Base-by-base conservation (phyloP, 2,797 vertebrate genomes). In the Melanotaenia parkinsoni region DNA sequence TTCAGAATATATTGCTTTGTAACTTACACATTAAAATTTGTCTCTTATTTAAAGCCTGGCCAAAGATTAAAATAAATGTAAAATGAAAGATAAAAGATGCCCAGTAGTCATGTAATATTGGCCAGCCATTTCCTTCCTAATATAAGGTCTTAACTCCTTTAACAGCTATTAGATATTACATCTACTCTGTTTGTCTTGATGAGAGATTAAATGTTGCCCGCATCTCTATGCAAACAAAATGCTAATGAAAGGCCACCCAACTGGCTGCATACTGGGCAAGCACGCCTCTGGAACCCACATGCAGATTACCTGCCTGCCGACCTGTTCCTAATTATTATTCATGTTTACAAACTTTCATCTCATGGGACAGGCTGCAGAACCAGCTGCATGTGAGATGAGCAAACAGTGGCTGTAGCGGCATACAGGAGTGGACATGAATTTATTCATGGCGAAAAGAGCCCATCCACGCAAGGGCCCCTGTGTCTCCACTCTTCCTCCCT, bases 321-420 rank as follows among this genome's bases (percentile, higher is more conserved):
- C 89, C 89, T 88, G 84, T 58, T 80, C 81, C 88, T 94, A 93
- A 95, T 95, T 94, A 94, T 94, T 95, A 95, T 95, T 95, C 94
- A 91, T 95, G 94, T 95, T 95, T 93, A 95, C 93, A 94, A 92
- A 95, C 91, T 93, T 94, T 87, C 90, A 84, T 94, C 94, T 94
- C 93, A 58, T n/a, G 93, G 94, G 93, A 93, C 9, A 35, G 90
- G 77, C 83, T 32, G 50, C 83, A 63, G 78, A 87, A 85, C 72
- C 86, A 59, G 87, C 87, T 81, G 89, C 92, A 94, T 94, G 77
- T 65, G 73, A 86, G 89, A 94, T 93, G 89, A 92, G 92, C 89
- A 90, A 90, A 92, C 91, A 89, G 86, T 80, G 83, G 82, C 85
- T 37, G 78, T 80, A 76, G 79, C 79, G 5, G 89, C 83, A 53